Conservation (phyloP, 2,797 vertebrate genomes). For the Rhinichthys osculus region DNA sequence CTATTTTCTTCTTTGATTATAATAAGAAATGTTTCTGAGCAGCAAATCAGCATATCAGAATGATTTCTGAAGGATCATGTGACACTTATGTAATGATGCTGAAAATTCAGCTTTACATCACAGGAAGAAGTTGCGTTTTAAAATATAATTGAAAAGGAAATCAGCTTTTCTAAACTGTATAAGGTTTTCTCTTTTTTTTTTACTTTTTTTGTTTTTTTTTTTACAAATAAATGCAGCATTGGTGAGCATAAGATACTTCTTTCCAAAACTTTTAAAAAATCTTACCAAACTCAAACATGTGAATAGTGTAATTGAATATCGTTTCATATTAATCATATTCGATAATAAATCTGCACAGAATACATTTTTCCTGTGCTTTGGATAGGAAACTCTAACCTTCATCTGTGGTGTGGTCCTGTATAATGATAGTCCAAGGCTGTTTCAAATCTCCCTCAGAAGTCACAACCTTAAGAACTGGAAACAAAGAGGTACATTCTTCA, state of each 20-base stretch:
- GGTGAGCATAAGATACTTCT: not conserved
- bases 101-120: not conserved
- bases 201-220: not conserved
- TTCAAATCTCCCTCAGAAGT: conserved; percentile 65
- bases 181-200: not conserved
- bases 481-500: conserved; percentile 43
- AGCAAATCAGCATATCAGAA: not conserved
- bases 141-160: not conserved
- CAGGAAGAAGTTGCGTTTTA: not conserved
- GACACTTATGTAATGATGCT: not conserved
- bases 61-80: not conserved
- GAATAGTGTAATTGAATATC: not conserved
- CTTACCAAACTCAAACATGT: not conserved
- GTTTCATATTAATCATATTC: not conserved
- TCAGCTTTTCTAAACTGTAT: not conserved
- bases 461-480: conserved; percentile 67
- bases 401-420: conserved; percentile 62
- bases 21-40: not conserved
- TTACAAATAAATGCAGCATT: not conserved
- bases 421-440: conserved; percentile 68
- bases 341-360: not conserved
- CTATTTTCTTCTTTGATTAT: not conserved
- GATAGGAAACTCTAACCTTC: conserved; percentile 44
- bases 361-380: not conserved
- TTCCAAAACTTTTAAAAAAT: not conserved